phyloP scores from a whole-genome alignment of 1,140 invertebrate species.

The Augochlora pura region DNA sequence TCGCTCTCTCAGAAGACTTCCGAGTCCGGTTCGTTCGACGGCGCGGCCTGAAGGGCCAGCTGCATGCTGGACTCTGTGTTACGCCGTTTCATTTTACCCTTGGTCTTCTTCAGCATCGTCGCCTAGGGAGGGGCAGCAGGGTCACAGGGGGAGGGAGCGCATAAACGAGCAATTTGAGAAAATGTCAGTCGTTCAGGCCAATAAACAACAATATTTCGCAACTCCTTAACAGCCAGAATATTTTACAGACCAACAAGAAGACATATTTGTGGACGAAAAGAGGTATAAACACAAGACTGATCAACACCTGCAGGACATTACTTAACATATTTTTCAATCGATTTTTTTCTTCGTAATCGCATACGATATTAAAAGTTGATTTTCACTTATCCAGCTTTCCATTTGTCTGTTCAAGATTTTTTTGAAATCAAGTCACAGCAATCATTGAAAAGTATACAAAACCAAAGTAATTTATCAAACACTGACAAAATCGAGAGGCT shows the following conservation, averaged over 20 bases:
- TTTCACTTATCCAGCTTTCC: too few species aligned
- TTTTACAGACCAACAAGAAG: constrained; percentile 17
- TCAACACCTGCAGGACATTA: constrained; percentile 3
- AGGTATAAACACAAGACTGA: constrained; percentile 15
- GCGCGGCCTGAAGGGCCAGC: constrained; percentile 81
- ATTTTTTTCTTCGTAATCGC: too few species aligned
- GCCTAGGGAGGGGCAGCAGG: constrained; percentile 84
- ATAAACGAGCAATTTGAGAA: constrained; percentile 68
- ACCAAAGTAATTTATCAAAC: too few species aligned
- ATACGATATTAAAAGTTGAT: too few species aligned
- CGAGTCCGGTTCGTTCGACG: constrained; percentile 76
- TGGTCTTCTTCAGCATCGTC: constrained; percentile 94
- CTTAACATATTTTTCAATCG: background rate
- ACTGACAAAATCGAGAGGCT: too few species aligned
- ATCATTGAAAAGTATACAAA: too few species aligned
- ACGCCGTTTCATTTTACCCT: constrained; percentile 95
- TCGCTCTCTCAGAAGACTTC: constrained; percentile 60
- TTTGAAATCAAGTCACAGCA: too few species aligned
- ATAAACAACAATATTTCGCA: constrained; percentile 42
- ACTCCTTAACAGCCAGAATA: constrained; percentile 37
- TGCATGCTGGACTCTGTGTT: constrained; percentile 94
- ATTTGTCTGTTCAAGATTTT: too few species aligned
- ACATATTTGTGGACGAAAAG: constrained; percentile 5
- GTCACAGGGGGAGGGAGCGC: constrained; percentile 75
- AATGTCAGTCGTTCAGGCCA: constrained; percentile 46